These are phyloP conservation scores for Rhynchopsitta pachyrhyncha DNA, from an alignment of 2,113 vertebrate genomes.

Conservation along the genomic window DNA sequence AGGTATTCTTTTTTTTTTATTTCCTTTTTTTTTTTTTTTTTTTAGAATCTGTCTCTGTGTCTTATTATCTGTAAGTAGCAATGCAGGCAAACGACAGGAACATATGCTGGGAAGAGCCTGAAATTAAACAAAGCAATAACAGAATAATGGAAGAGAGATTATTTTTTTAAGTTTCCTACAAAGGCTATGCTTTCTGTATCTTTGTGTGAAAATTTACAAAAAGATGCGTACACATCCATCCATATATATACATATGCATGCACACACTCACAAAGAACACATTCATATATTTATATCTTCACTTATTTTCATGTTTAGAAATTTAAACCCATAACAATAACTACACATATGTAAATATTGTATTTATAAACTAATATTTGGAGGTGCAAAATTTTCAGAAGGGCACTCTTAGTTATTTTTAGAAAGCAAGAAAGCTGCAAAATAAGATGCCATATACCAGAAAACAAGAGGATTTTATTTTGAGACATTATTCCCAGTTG, in stretches of 20 bases:
- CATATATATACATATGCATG: fast-evolving
- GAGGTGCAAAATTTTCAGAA: neutral
- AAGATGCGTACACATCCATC: fast-evolving
- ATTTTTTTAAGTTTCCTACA: neutral
- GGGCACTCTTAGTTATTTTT: neutral
- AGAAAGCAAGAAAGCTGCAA: neutral
- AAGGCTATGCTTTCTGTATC: fast-evolving
- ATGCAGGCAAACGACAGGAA: neutral
- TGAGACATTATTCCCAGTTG: neutral
- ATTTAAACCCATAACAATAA: neutral
- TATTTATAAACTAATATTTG: neutral
- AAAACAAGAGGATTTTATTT: neutral
- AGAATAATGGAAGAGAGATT: neutral
- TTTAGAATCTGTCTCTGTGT: neutral
- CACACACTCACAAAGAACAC: neutral
- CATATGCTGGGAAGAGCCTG: constrained; percentile 3
- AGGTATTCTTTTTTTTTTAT: neutral
- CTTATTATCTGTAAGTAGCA: neutral
- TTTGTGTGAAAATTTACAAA: neutral
- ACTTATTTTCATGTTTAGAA: neutral
- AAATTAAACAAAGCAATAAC: neutral
- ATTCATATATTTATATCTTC: neutral
- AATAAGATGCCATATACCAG: neutral
- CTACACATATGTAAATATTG: neutral
- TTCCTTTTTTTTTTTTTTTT: neutral